Evolutionary conservation across 1,140 invertebrate species (phyloP).

Genomic region (Sesamia nonagrioides): DNA sequence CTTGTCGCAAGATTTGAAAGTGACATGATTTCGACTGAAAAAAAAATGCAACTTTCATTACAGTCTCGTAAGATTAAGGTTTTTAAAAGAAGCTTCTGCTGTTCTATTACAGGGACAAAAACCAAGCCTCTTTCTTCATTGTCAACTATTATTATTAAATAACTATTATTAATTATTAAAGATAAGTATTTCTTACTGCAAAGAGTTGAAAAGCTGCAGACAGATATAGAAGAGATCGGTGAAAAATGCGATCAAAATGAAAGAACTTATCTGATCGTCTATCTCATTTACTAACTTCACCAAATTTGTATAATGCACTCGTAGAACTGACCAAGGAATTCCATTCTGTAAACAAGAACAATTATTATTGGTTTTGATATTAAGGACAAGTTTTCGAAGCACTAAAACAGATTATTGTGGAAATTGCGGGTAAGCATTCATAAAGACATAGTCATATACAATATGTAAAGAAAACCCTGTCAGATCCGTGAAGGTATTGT

Average conservation of each 20-base stretch:
- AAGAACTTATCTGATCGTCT: constrained; percentile 52
- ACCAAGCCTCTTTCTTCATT: too few species aligned
- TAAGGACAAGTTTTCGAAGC: too few species aligned
- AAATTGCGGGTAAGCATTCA: too few species aligned
- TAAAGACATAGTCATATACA: too few species aligned
- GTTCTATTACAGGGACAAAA: too few species aligned
- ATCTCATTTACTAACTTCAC: constrained; percentile 54
- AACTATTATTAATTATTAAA: too few species aligned
- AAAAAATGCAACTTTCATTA: background rate
- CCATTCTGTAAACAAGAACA: constrained; percentile 43
- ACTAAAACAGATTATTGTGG: too few species aligned
- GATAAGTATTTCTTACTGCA: constrained; percentile 52
- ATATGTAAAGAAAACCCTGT: too few species aligned
- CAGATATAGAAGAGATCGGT: constrained; percentile 61
- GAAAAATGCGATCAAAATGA: constrained; percentile 60
- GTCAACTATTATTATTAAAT: too few species aligned
- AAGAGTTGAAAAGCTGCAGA: constrained; percentile 58
- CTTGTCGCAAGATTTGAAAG: constrained; percentile 15
- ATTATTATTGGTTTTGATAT: too few species aligned
- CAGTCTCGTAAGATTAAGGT: background rate
- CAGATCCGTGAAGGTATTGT: too few species aligned
- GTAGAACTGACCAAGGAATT: constrained; percentile 53
- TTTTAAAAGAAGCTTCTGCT: too few species aligned
- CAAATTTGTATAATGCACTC: constrained; percentile 50
- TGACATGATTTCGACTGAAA: constrained; percentile 15